Evolutionary conservation across 2,888 invertebrate species (phyloP), one percentile per base, ranked within the genome.

Genomic region (Choristoneura rosaceana): DNA sequence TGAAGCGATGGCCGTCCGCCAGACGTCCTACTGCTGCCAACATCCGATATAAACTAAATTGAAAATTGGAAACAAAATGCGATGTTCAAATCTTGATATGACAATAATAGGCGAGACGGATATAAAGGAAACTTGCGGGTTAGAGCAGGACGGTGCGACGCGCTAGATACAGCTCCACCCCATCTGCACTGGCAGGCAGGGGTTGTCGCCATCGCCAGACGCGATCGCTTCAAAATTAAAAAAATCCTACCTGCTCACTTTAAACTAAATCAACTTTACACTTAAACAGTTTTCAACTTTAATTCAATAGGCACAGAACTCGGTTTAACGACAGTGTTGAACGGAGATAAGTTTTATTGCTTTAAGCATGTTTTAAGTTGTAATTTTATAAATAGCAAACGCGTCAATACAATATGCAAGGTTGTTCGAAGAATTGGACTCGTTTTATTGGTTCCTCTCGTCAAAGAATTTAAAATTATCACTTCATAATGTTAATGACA

Each of bases 1-100:
- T 78, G 79, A 85, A 83, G 80, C 85, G 82, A 87, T 88, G 90
- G 90, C 89, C 85, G 80, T 75, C 83, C 83, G 91, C 90, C 91
- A 90, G 89, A 92, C 93, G 93, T 92, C 88, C 89, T 90, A 73
- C 91, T 87, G 88, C 88, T 88, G 90, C 91, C 92, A 91, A 92
- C 91, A 92, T 92, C 91, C 89, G 89, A 93, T 93, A 93, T 93
- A 89, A 93, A 94, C 93, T 94, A 93, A 94, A 93, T 94, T 91
- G 90, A 93, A 93, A 93, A 92, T 93, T 92, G 90, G 90, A 92
- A 92, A 92, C 92, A 92, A 93, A 92, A 92, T 92, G 92, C 91
- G 91, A 92, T 92, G 90, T 89, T 92, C 90, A 88, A 91, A 93
- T 92, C 92, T 91, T 90, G 91, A 93, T 92, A 92, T 93, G 92